Evolutionary conservation across 2,888 invertebrate genomes (phyloP), one percentile per base, ranked within the genome.

Genomic region (Sarcophaga caerulescens): DNA sequence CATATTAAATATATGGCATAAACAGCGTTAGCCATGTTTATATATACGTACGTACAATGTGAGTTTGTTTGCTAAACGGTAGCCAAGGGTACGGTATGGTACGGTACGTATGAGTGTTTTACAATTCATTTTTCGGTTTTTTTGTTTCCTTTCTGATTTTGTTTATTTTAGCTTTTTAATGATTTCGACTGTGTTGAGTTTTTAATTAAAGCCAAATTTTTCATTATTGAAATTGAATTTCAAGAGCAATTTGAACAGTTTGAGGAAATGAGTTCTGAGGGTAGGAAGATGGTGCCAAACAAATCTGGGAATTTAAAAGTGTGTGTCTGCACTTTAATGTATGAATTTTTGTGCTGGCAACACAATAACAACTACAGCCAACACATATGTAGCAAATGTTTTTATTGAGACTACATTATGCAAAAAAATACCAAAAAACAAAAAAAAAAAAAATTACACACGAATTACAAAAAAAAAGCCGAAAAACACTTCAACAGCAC

Each of bases 331-430:
- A 69, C 71, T 85, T 74, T 71, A 75, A 75, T 52, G 76, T 35
- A 76, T 63, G 59, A 81, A 81, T 65, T 70, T 77, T 70, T 82
- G 65, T 75, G n/a, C 45, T 73, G 45, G 65, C 80, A 57, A 82
- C 86, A 84, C 84, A 86, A n/a, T n/a, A n/a, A n/a, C n/a, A n/a
- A n/a, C n/a, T n/a, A n/a, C n/a, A n/a, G n/a, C n/a, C n/a, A n/a
- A n/a, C 86, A 84, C 84, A 86, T 86, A 84, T 86, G 86, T 86
- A 81, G 86, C 84, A 86, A 84, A 86, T 86, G 86, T 84, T 86
- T 84, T 77, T 69, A 75, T 74, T 80, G 81, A 78, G 84, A 86
- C 83, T 84, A 86, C 68, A 86, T 84, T 86, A 84, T 86, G 84
- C 77, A 84, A 81, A 68, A 81, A 68, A 77, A 44, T 69, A 25